Evolutionary conservation across 2,113 vertebrate genomes (phyloP).

Genomic region (Egretta garzetta): DNA sequence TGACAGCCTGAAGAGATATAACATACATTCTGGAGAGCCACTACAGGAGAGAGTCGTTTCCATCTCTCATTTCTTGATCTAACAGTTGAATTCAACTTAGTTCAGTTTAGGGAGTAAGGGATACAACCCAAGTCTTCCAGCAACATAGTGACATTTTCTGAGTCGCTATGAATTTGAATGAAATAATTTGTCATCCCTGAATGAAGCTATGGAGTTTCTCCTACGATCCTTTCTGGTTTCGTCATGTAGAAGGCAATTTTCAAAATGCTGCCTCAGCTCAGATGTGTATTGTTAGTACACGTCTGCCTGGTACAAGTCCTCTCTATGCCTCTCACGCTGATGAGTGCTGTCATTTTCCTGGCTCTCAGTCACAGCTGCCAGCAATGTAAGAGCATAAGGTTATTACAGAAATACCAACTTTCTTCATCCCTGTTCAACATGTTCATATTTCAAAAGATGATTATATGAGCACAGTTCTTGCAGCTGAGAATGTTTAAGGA

Average conservation of each 20-base stretch:
- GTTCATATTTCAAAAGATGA: neutral
- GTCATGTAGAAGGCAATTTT: neutral
- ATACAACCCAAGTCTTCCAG: neutral
- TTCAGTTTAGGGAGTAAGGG: neutral
- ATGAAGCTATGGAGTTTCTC: neutral
- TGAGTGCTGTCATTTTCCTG: neutral
- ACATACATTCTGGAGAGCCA: neutral
- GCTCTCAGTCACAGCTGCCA: neutral
- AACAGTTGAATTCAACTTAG: neutral
- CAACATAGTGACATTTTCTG: neutral
- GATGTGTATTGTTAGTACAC: neutral
- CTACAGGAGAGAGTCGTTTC: neutral
- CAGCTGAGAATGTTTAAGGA: neutral
- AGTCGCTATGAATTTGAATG: neutral
- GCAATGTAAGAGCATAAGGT: neutral
- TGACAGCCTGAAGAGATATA: neutral
- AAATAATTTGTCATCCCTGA: neutral
- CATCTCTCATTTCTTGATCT: neutral
- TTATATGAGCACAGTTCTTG: neutral
- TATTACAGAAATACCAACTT: neutral
- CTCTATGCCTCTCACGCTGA: neutral
- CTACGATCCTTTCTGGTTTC: neutral
- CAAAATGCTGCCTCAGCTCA: conserved; percentile 21
- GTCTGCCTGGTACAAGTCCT: neutral
- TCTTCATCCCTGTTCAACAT: neutral